phyloP scores from a whole-genome alignment of 2,797 vertebrate species.

The Neosalanx taihuensis region DNA sequence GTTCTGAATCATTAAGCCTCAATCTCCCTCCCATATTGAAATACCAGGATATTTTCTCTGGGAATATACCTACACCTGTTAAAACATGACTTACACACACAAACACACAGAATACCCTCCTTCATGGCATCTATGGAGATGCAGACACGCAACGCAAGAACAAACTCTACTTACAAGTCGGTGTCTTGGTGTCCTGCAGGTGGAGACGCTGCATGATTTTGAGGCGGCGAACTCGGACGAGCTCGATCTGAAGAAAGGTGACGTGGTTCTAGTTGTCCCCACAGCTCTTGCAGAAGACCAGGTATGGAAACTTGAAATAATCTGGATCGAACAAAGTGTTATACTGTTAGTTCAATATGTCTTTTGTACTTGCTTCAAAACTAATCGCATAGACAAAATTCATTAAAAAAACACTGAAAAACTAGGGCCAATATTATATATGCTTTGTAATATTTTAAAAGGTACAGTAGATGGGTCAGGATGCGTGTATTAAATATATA shows the following conservation, averaged over 20 bases:
- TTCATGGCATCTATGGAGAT: neutral
- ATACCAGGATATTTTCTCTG: too few relatives aligned
- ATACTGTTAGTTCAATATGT: neutral
- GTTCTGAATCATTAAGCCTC: neutral
- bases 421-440: too few relatives aligned
- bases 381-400: too few relatives aligned
- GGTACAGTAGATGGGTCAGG: too few relatives aligned
- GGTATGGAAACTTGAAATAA: slow-evolving; percentile 65
- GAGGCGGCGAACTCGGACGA: slow-evolving; percentile 95
- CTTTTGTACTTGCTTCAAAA: neutral
- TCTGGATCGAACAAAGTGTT: too few relatives aligned
- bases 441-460: too few relatives aligned
- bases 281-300: slow-evolving; percentile 86
- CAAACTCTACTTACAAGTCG: neutral
- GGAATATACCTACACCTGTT: too few relatives aligned
- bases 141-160: neutral
- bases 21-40: too few relatives aligned
- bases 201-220: slow-evolving; percentile 92
- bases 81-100: neutral
- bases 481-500: too few relatives aligned
- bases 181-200: slow-evolving; percentile 66
- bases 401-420: too few relatives aligned
- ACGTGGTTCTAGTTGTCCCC: slow-evolving; percentile 87
- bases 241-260: slow-evolving; percentile 86
- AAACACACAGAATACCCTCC: neutral